A percentile compares a stretch with the other conserved stretches of the same genome.
phyloP scores from a whole-genome alignment of 1,140 invertebrate genomes.

The Andricus grossulariae region DNA sequence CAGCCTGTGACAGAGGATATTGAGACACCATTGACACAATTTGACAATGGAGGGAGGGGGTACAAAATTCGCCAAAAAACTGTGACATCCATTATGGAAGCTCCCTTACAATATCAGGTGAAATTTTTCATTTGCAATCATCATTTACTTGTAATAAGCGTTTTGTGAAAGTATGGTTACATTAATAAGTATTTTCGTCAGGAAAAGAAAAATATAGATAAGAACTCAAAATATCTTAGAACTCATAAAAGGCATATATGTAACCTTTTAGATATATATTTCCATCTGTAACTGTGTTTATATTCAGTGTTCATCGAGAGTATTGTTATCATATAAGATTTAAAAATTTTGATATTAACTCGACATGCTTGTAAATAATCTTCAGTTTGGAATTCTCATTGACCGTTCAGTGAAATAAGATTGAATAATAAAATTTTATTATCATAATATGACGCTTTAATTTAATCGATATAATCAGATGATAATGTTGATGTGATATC shows the following conservation, averaged over 20 bases:
- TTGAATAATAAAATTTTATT: conserved; percentile 16
- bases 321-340: background rate
- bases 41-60: too few relatives aligned
- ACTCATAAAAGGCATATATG: background rate
- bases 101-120: conserved; percentile 20
- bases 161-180: background rate
- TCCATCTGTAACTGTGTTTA: background rate
- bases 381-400: background rate
- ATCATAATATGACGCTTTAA: background rate
- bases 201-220: background rate
- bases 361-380: background rate
- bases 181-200: background rate
- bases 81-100: too few relatives aligned
- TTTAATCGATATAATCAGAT: background rate
- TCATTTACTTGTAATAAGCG: conserved; percentile 15
- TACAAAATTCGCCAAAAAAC: too few relatives aligned
- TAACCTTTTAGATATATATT: background rate
- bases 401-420: background rate
- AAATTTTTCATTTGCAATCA: conserved; percentile 15
- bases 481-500: too few relatives aligned
- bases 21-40: too few relatives aligned
- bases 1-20: too few relatives aligned
- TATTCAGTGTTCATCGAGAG: conserved; percentile 1
- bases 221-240: background rate
- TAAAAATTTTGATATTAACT: background rate